Base-by-base conservation (phyloP, 2,113 vertebrate species). In the Typhlomys cinereus region DNA sequence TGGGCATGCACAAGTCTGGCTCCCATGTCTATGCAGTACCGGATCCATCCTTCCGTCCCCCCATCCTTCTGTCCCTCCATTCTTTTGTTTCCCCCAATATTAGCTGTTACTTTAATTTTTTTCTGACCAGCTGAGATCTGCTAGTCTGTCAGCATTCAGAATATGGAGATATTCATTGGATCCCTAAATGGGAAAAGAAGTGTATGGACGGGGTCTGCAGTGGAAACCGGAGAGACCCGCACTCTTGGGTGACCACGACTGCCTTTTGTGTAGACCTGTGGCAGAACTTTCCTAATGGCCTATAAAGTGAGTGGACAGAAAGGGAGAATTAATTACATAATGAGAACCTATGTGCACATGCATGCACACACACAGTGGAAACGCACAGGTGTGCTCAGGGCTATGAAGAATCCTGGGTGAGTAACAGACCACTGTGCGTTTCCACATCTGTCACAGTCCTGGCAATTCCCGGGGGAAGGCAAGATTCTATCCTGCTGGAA, bases 201-300 rank as follows among this genome's bases (percentile, higher is more conserved):
- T 0, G 1, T 15, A 1, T 8, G 85, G 29, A 48, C 27, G 4
- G 13, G n/a, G n/a, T n/a, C n/a, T 27, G 41, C 36, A 54, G 3
- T 0, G 57, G 48, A 27, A 21, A 13, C 15, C 14, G 25, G 3
- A 39, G 50, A 57, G 8, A 0, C 17, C 54, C 54, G 87, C 20
- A 9, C 14, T 3, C 46, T 5, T 48, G n/a, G 61, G 31, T 34
- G 21, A 41, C n/a, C 12, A 12, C 23, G n/a, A 86, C 6, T 21
- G 15, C 69, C 21, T 39, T 11, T 0, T 14, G 41, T 27, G 23
- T 50, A 4, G 4, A 20, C 69, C 2, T 0, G 1, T 1, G 69
- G 67, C 10, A 3, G 34, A 15, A 10, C 27, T 39, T 50, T 9
- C 36, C 0, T 3, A 7, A 20, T 13, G 52, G 21, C 46, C 39